Base-by-base conservation (phyloP, 2,797 vertebrate species). In the Hyperoplus lanceolatus region DNA sequence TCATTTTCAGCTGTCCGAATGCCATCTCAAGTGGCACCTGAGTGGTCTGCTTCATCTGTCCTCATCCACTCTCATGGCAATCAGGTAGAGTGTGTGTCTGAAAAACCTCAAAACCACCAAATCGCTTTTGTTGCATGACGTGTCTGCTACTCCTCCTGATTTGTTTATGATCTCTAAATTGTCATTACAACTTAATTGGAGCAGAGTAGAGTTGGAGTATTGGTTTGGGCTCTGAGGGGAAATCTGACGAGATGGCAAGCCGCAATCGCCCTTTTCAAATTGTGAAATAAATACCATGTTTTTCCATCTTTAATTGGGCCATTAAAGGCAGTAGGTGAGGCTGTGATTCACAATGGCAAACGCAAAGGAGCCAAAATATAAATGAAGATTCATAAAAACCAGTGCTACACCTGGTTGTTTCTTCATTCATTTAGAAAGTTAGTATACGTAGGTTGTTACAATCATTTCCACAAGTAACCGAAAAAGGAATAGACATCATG, bases 161-260 rank as follows among this genome's bases (percentile, higher is more conserved):
- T 91, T 90, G 85, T 92, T 92, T 88, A 65, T 70, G 15, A 73
- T 69, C 74, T 70, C 58, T 57, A 81, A 87, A 89, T 63, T 78
- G 63, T 82, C 79, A 86, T 88, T 56, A 77, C 43, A 68, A 60
- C 43, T 16, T 76, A 77, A 77, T 48, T 79, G 65, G 54, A 66
- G 49, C 48, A 49, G 53, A 18, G 42, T 55, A 41, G 46, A 63
- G 46, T 68, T 12, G 3, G 49, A 0, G 38, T 61, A 48, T 58
- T 21, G 36, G 51, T 61, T 73, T 61, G 51, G 50, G 15, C 49
- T 75, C 13, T 0, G 38, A 53, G 43, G 4, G 16, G 29, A 58
- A 67, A 61, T 14, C 38, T 6, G 49, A 45, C 9, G 8, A 50
- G 41, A 5, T 50, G 50, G 4, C 16, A 9, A 42, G 29, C 41